phyloP scores from a whole-genome alignment of 2,113 vertebrate genomes.

The Oceanites oceanicus region DNA sequence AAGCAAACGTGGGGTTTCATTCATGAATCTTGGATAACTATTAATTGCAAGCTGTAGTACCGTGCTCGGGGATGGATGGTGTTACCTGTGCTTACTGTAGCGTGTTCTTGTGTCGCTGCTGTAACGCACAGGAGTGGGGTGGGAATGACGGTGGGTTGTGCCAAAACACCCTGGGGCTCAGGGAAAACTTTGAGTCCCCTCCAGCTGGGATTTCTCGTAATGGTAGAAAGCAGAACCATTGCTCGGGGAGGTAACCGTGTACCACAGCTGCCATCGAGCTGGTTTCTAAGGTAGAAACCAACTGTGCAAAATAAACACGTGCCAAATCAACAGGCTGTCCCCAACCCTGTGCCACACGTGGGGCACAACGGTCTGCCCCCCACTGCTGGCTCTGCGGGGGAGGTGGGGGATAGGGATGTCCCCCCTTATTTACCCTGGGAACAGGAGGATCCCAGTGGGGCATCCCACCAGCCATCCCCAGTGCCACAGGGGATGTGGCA shows the following conservation, averaged over 20 bases:
- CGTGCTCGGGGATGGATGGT: background rate
- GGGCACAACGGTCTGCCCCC: accelerated
- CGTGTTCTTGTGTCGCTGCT: accelerated
- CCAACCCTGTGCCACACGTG: accelerated
- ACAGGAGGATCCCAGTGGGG: accelerated
- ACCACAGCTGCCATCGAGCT: background rate
- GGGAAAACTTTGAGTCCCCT: background rate
- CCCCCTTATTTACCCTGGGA: background rate
- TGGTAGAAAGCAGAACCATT: background rate
- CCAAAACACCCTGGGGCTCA: background rate
- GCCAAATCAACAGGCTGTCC: background rate
- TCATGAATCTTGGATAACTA: background rate
- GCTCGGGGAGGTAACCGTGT: background rate
- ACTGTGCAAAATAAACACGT: background rate
- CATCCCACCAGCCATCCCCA: background rate
- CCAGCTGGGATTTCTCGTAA: too few species aligned
- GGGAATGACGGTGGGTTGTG: background rate
- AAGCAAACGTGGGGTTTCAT: background rate
- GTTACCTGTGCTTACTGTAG: accelerated
- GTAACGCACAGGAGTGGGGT: accelerated
- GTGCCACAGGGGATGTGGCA: background rate
- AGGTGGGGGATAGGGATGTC: background rate
- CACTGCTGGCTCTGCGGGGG: background rate
- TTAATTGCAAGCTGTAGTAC: too few species aligned
- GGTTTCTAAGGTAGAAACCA: background rate